phyloP scores from a whole-genome alignment of 2,113 vertebrate species.

The Dasyornis broadbenti region DNA sequence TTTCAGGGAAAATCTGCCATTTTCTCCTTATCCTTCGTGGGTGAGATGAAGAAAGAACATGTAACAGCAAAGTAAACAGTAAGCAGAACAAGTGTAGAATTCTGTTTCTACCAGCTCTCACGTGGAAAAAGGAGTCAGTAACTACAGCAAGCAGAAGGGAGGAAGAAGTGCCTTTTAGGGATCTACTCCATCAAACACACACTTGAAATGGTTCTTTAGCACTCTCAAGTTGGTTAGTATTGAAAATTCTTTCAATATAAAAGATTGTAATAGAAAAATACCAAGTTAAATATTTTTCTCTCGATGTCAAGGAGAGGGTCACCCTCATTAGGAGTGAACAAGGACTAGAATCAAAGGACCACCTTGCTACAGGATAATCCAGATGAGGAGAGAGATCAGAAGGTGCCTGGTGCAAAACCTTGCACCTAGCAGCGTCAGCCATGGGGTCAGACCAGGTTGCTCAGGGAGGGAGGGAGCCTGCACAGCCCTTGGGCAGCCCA shows the following conservation, averaged over 20 bases:
- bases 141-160: not conserved
- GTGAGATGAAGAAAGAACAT: not conserved
- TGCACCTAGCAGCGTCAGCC: not conserved
- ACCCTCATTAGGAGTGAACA: not conserved
- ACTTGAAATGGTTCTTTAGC: not conserved
- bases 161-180: not conserved
- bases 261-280: not conserved
- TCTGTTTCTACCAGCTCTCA: not conserved
- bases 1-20: not conserved
- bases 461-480: not conserved
- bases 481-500: rapidly evolving
- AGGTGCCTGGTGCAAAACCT: not conserved
- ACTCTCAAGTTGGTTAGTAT: not conserved
- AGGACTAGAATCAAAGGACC: not conserved
- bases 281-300: not conserved
- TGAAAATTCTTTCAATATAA: not conserved
- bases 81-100: not conserved
- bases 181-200: not conserved
- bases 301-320: not conserved
- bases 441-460: not conserved
- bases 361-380: rapidly evolving
- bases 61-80: not conserved
- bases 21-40: not conserved
- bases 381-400: not conserved
- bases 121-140: not conserved